These are phyloP conservation scores for Balaeniceps rex DNA, from an alignment of 2,113 vertebrate genomes.

Conservation along the genomic window DNA sequence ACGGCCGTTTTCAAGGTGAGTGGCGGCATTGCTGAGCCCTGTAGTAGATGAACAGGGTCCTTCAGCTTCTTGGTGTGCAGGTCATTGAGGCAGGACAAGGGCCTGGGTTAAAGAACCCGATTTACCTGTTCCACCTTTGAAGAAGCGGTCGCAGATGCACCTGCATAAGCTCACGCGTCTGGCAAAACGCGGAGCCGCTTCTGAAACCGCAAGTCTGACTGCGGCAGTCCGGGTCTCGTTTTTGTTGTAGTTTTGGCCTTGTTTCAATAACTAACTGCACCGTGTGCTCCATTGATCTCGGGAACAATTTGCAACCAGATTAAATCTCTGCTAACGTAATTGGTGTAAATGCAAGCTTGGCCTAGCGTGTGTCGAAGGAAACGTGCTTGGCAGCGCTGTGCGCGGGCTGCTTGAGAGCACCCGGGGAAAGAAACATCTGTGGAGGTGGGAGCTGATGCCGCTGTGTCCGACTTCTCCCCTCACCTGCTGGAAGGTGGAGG, in stretches of 20 bases:
- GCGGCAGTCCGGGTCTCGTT: neutral
- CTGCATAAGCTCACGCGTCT: fast-evolving
- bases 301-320: neutral
- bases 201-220: neutral
- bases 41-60: neutral
- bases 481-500: neutral
- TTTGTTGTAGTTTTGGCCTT: neutral
- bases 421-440: neutral
- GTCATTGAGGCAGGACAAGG: neutral
- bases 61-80: neutral
- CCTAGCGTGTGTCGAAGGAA: neutral
- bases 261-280: neutral
- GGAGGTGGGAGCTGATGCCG: neutral
- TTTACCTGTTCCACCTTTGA: neutral
- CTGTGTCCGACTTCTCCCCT: neutral
- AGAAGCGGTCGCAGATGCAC: neutral
- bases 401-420: neutral
- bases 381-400: fast-evolving
- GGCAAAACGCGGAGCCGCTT: neutral
- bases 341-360: neutral
- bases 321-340: neutral
- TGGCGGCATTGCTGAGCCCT: neutral
- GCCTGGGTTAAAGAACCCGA: neutral
- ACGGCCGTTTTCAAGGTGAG: neutral
- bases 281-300: neutral